Evolutionary conservation across 2,888 invertebrate genomes (phyloP).

Genomic region (Drosophila fungiperda): DNA sequence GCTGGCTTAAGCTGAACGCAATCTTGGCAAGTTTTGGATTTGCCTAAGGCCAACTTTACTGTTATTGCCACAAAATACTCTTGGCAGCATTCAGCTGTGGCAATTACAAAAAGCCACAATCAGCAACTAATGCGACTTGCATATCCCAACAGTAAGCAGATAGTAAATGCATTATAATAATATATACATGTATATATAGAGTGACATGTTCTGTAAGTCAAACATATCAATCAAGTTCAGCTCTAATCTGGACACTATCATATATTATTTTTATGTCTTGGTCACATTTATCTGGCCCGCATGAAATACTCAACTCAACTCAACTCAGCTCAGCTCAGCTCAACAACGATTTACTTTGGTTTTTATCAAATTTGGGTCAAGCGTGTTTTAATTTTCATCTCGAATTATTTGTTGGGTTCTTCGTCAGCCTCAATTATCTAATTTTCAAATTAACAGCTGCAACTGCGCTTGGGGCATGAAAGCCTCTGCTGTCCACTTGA

Average conservation of each 20-base stretch:
- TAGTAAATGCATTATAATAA: neutral
- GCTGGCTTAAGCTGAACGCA: conserved; percentile 5
- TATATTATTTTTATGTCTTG: neutral
- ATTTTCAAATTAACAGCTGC: conserved; percentile 75
- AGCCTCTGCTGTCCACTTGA: conserved; percentile 17
- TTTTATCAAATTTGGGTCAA: conserved; percentile 56
- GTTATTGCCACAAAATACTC: conserved; percentile 14
- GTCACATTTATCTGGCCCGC: neutral
- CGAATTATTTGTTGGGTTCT: conserved; percentile 20
- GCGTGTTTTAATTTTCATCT: conserved; percentile 54
- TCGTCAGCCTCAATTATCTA: conserved; percentile 62
- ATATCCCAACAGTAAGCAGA: conserved; percentile 7
- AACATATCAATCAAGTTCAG: conserved; percentile 13
- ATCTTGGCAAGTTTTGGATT: conserved; percentile 12
- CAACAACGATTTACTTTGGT: conserved; percentile 19
- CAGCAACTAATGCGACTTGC: conserved; percentile 17
- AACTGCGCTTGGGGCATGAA: conserved; percentile 52
- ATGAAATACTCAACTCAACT: neutral
- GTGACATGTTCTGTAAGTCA: conserved; percentile 2
- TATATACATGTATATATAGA: neutral
- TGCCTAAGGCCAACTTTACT: conserved; percentile 32
- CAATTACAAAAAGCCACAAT: conserved; percentile 19
- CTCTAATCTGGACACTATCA: neutral
- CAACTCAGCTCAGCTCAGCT: neutral
- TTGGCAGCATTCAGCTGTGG: conserved; percentile 16